Percentiles rank a stretch among this genome's conserved stretches.
Conservation (phyloP, 2,888 invertebrate genomes). For the Cyaniris semiargus region DNA sequence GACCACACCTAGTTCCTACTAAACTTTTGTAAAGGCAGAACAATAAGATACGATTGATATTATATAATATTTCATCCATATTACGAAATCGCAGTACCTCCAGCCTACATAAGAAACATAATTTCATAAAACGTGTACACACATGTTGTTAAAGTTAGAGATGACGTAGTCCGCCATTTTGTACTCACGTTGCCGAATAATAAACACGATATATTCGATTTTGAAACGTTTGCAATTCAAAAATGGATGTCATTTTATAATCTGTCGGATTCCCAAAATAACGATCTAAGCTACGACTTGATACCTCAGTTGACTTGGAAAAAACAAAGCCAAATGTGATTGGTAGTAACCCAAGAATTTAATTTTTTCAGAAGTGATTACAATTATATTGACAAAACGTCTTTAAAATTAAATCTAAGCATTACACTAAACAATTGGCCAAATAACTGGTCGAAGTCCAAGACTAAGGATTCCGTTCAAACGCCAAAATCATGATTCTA, state of each 20-base stretch:
- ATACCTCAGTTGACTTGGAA: constrained; percentile 37
- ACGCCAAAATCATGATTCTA: no score
- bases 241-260: constrained; percentile 26
- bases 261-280: constrained; percentile 39
- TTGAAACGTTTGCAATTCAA: constrained; percentile 27
- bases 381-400: neutral
- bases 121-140: neutral
- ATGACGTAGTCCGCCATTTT: constrained; percentile 27
- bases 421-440: no score
- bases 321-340: constrained; percentile 32
- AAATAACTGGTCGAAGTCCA: no score
- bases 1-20: no score
- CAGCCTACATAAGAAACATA: neutral
- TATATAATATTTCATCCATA: constrained; percentile 19
- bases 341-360: neutral
- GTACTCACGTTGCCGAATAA: constrained; percentile 15
- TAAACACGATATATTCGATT: constrained; percentile 16
- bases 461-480: no score
- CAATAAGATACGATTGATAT: no score
- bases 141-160: constrained; percentile 4
- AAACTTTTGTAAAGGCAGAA: no score
- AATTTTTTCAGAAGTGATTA: neutral
- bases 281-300: constrained; percentile 41
- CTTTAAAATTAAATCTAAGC: neutral
- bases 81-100: neutral